Conservation (phyloP, 2,113 vertebrate species). For the Odocoileus virginianus region DNA sequence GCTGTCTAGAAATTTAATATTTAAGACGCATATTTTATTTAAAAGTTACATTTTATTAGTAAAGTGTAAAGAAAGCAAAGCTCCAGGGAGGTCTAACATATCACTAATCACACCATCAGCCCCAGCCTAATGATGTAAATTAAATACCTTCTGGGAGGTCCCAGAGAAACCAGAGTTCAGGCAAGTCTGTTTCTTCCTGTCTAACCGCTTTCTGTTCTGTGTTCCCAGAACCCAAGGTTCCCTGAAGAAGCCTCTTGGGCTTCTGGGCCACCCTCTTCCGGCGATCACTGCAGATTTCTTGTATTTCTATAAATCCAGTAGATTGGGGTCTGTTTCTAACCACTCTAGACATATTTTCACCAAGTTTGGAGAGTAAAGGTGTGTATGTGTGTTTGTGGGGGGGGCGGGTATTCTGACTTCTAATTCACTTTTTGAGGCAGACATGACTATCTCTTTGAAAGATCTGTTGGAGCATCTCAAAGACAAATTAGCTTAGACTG, state of each 20-base stretch:
- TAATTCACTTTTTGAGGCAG: background rate
- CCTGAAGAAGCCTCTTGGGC: rapidly evolving
- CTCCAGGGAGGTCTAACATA: background rate
- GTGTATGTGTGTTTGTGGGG: background rate
- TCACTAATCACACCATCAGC: background rate
- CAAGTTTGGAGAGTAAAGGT: background rate
- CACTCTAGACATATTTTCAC: background rate
- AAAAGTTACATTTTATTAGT: background rate
- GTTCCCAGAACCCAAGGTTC: background rate
- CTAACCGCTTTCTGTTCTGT: background rate
- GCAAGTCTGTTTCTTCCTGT: background rate
- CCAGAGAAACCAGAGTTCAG: background rate
- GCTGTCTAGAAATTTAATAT: background rate
- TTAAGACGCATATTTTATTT: background rate
- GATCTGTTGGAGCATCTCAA: background rate
- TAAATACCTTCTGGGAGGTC: background rate
- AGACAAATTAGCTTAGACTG: background rate
- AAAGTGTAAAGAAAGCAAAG: background rate
- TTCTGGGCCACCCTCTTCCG: background rate
- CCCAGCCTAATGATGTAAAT: background rate
- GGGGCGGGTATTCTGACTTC: background rate
- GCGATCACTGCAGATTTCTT: background rate
- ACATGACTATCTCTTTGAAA: background rate
- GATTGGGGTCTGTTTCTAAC: background rate
- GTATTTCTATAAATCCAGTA: background rate